phyloP scores from a whole-genome alignment of 30 jellyfish, hydroid and myxozoan genomes.

The Turritopsis dohrnii region DNA sequence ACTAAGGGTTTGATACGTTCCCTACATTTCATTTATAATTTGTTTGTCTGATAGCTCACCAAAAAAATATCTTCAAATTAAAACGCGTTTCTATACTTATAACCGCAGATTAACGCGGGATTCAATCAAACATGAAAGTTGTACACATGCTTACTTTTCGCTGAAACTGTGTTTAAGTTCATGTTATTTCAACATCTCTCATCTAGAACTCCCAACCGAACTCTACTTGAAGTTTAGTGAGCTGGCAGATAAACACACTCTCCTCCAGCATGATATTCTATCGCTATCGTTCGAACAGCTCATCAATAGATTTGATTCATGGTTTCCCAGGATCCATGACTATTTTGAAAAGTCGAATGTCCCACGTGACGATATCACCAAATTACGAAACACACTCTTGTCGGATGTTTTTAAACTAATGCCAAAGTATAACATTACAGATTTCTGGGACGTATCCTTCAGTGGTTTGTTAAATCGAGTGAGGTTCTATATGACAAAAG shows the following conservation, averaged over 20 bases:
- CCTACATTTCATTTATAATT: too few species aligned
- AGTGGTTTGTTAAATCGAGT: not conserved
- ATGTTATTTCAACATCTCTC: too few species aligned
- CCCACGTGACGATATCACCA: not conserved
- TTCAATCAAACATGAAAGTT: too few species aligned
- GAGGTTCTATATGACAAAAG: not conserved
- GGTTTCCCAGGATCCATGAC: not conserved
- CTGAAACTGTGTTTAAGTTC: too few species aligned
- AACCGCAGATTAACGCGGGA: too few species aligned
- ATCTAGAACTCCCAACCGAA: not conserved
- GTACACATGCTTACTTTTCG: too few species aligned
- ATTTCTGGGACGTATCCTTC: slow-evolving; percentile 3
- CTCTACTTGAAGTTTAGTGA: not conserved
- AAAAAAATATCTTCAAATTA: too few species aligned
- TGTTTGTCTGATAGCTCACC: too few species aligned
- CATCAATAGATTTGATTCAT: not conserved
- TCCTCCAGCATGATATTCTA: not conserved
- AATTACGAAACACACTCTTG: not conserved
- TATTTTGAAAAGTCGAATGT: not conserved
- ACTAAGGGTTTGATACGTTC: too few species aligned
- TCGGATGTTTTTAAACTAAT: not conserved
- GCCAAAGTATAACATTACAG: slow-evolving; percentile 4
- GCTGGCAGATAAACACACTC: not conserved
- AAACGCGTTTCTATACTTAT: too few species aligned
- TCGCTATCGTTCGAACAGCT: not conserved